A percentile compares a stretch with the other conserved stretches of the same genome.
Conservation (phyloP, 2,888 invertebrate species). For the Blastobasis adustella region DNA sequence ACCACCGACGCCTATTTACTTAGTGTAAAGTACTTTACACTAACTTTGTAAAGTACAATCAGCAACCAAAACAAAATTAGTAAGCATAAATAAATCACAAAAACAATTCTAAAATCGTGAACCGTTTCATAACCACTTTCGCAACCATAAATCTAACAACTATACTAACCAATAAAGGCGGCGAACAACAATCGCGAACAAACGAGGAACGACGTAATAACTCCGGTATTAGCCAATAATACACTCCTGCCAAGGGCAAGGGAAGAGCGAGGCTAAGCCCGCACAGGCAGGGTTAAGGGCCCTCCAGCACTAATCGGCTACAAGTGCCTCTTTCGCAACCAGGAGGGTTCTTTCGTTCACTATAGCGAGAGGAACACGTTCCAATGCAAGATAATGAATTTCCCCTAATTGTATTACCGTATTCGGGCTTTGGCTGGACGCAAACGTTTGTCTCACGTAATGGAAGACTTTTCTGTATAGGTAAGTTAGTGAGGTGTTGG, state of each 20-base stretch:
- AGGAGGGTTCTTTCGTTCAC: conserved; percentile 63
- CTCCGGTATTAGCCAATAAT: conserved; percentile 41
- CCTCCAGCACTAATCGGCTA: conserved; percentile 58
- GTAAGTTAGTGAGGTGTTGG: too few species aligned
- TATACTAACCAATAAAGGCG: background rate
- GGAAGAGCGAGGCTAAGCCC: conserved; percentile 46
- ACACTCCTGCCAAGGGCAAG: conserved; percentile 28
- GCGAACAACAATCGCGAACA: background rate
- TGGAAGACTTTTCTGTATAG: too few species aligned
- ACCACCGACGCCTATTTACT: too few species aligned
- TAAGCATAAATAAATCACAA: too few species aligned
- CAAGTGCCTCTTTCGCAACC: conserved; percentile 52
- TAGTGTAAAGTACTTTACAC: too few species aligned
- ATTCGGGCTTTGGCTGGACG: conserved; percentile 20
- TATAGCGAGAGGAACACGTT: conserved; percentile 58
- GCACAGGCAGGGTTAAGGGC: conserved; percentile 49
- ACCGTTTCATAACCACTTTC: too few species aligned
- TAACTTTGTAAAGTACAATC: too few species aligned
- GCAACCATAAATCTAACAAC: too few species aligned
- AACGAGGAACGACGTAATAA: conserved; percentile 19
- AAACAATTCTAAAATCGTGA: too few species aligned
- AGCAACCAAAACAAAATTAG: too few species aligned
- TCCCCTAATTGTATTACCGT: conserved; percentile 55
- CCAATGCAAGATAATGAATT: conserved; percentile 58
- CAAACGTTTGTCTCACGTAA: conserved; percentile 21